A percentile compares a stretch with the other conserved stretches of the same genome.
phyloP scores from a whole-genome alignment of 2,797 vertebrate species.

The Podarcis siculus region DNA sequence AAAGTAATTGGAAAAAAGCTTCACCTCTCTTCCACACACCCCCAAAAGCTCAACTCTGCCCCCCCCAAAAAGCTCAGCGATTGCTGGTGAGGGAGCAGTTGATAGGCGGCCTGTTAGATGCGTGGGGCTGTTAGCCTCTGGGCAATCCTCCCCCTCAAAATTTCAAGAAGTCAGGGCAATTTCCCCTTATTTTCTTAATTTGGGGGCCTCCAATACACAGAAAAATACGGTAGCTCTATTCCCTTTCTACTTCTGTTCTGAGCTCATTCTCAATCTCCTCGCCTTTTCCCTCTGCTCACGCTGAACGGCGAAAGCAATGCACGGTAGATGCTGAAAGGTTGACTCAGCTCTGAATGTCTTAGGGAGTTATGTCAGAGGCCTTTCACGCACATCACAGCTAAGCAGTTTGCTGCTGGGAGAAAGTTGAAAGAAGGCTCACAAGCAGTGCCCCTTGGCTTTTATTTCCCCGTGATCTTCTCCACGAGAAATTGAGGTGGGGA shows the following conservation, averaged over 20 bases:
- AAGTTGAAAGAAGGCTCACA: slow-evolving; percentile 23
- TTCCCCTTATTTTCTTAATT: too few relatives aligned
- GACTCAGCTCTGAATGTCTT: background rate
- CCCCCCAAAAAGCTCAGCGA: too few relatives aligned
- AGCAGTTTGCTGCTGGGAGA: slow-evolving; percentile 15
- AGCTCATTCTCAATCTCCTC: background rate
- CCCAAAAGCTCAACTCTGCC: too few relatives aligned
- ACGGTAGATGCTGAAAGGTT: slow-evolving; percentile 1
- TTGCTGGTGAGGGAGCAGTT: too few relatives aligned
- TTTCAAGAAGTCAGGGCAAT: too few relatives aligned
- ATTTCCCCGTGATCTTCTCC: slow-evolving; percentile 30
- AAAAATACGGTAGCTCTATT: too few relatives aligned
- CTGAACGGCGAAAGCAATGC: background rate
- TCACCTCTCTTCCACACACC: too few relatives aligned
- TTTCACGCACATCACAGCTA: slow-evolving; percentile 7
- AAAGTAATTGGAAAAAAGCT: too few relatives aligned
- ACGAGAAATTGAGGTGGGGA: slow-evolving; percentile 14
- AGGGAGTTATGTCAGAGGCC: background rate
- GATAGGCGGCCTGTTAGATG: too few relatives aligned
- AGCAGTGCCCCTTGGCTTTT: slow-evolving; percentile 10
- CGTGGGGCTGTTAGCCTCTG: too few relatives aligned
- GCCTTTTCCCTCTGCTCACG: background rate
- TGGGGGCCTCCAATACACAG: too few relatives aligned
- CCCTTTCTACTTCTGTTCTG: background rate
- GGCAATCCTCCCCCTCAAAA: too few relatives aligned